These are phyloP conservation scores for Lamproptera curius DNA, from an alignment of 2,888 invertebrate genomes.

Conservation along the genomic window DNA sequence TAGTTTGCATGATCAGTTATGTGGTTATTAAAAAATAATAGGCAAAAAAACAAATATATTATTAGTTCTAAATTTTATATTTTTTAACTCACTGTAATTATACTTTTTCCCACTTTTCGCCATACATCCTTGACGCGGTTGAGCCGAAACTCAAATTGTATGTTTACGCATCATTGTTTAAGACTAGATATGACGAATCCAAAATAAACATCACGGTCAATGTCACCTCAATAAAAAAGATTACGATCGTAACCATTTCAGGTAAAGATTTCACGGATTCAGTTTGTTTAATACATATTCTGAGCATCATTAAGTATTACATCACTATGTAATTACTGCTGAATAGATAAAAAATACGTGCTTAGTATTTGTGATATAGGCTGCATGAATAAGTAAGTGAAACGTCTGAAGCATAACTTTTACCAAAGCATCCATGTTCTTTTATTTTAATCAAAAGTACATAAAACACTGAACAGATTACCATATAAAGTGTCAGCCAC, in stretches of 20 bases:
- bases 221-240: slow-evolving; percentile 20
- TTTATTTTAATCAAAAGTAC: too few species aligned
- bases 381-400: too few species aligned
- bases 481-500: too few species aligned
- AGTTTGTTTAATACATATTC: slow-evolving; percentile 6
- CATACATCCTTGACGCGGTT: slow-evolving; percentile 18
- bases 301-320: background rate
- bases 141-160: slow-evolving; percentile 15
- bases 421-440: too few species aligned
- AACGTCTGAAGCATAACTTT: too few species aligned
- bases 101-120: slow-evolving; percentile 8
- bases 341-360: too few species aligned
- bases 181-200: slow-evolving; percentile 20
- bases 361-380: too few species aligned
- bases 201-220: slow-evolving; percentile 18
- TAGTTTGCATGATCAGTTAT: background rate
- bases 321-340: too few species aligned
- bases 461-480: too few species aligned
- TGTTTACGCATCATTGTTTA: slow-evolving; percentile 19
- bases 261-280: background rate
- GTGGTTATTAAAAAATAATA: background rate
- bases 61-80: background rate
- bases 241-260: slow-evolving; percentile 15
- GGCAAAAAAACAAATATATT: background rate
- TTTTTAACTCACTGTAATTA: background rate